Percentiles rank a stretch among this genome's conserved stretches.
phyloP scores from a whole-genome alignment of 1,140 invertebrate species.

The Drosophila miranda region DNA sequence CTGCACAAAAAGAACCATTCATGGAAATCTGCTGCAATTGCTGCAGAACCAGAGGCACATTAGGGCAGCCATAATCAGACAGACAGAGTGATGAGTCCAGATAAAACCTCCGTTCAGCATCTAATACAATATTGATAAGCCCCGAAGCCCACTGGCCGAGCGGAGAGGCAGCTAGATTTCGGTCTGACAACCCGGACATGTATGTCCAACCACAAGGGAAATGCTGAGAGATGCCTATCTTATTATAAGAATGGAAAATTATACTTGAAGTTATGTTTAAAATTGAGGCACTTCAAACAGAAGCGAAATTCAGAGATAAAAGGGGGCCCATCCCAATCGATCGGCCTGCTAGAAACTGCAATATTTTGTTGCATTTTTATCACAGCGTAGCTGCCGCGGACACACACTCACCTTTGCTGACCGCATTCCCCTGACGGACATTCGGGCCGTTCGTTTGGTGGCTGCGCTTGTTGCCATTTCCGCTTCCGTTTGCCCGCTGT shows the following conservation, averaged over 20 bases:
- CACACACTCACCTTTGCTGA: constrained; percentile 43
- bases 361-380: constrained; percentile 36
- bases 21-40: constrained; percentile 71
- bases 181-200: constrained; percentile 26
- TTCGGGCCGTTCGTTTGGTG: constrained; percentile 36
- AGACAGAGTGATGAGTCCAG: constrained; percentile 8
- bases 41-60: constrained; percentile 34
- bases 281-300: no score
- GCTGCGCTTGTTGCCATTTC: constrained; percentile 76
- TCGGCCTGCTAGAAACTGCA: constrained; percentile 3
- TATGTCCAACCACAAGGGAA: constrained; percentile 29
- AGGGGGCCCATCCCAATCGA: constrained; percentile 1
- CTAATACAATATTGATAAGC: constrained; percentile 46
- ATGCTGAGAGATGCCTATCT: constrained; percentile 10
- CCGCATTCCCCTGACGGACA: constrained; percentile 44
- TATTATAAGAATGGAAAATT: constrained; percentile 7
- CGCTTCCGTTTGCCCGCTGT: constrained; percentile 71
- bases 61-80: constrained; percentile 10
- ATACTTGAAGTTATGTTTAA: no score
- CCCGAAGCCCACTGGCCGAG: neutral
- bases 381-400: neutral
- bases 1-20: constrained; percentile 18
- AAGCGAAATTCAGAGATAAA: constrained; percentile 11
- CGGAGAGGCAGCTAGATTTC: constrained; percentile 1
- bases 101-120: constrained; percentile 1